Conservation (phyloP, 2,888 invertebrate genomes). For the Cheilosia impressa region DNA sequence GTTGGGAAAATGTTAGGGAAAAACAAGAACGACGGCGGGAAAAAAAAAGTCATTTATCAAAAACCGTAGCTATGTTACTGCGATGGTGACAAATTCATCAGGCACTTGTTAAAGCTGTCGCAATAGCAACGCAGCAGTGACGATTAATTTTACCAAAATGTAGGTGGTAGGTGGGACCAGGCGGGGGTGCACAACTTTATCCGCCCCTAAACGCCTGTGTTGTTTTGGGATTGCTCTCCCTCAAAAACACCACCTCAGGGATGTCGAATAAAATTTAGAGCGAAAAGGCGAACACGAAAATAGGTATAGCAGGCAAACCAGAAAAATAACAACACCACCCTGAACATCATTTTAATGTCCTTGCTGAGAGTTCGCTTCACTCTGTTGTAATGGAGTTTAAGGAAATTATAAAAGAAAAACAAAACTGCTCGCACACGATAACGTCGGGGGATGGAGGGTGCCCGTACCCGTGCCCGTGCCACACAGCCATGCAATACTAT, state of each 20-base stretch:
- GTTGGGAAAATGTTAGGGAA: slow-evolving; percentile 18
- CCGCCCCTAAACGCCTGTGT: slow-evolving; percentile 5
- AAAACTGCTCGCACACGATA: slow-evolving; percentile 18
- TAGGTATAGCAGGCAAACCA: background rate
- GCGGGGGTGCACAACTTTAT: background rate
- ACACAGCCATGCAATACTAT: slow-evolving; percentile 10
- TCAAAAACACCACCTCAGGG: slow-evolving; percentile 37
- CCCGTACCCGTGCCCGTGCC: too few species aligned
- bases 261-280: slow-evolving; percentile 31
- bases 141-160: slow-evolving; percentile 60
- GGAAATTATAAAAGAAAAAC: slow-evolving; percentile 41
- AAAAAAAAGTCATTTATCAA: slow-evolving; percentile 67
- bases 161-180: background rate
- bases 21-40: background rate
- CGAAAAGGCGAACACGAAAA: slow-evolving; percentile 34
- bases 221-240: slow-evolving; percentile 7
- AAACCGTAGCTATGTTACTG: slow-evolving; percentile 62
- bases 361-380: slow-evolving; percentile 36
- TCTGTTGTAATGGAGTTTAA: slow-evolving; percentile 49
- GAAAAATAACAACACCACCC: slow-evolving; percentile 6
- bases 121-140: slow-evolving; percentile 62
- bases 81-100: slow-evolving; percentile 75
- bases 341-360: slow-evolving; percentile 56
- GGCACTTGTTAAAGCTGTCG: slow-evolving; percentile 69
- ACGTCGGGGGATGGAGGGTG: background rate